phyloP scores from a whole-genome alignment of 2,888 invertebrate species.

The Cryptops parisi region DNA sequence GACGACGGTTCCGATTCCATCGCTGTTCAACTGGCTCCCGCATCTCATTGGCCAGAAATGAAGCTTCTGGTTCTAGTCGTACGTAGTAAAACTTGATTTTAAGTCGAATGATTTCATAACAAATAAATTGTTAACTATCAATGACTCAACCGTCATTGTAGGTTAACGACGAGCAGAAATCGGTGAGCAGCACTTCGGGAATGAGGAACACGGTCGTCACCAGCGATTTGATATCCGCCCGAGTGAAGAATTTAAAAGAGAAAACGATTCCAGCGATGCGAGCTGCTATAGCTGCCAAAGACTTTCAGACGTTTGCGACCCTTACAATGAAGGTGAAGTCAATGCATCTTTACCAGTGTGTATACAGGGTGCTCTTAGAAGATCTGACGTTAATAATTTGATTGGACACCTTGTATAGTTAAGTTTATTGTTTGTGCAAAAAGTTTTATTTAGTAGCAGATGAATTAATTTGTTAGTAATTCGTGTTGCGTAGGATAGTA shows the following conservation, averaged over 20 bases:
- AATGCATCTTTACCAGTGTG: neutral
- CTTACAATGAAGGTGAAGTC: conserved; percentile 62
- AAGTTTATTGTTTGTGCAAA: too few species aligned
- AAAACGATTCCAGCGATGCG: conserved; percentile 46
- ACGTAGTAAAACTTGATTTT: conserved; percentile 22
- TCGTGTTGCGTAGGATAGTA: conserved; percentile 51
- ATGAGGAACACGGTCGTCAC: conserved; percentile 72
- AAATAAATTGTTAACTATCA: conserved; percentile 9
- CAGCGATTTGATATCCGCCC: conserved; percentile 61
- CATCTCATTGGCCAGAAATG: conserved; percentile 79
- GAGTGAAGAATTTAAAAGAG: conserved; percentile 59
- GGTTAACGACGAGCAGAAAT: conserved; percentile 61
- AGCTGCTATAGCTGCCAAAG: conserved; percentile 46
- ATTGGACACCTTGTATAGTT: too few species aligned
- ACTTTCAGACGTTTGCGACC: conserved; percentile 77
- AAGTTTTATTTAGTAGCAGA: neutral
- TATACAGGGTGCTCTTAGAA: neutral
- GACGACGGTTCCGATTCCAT: conserved; percentile 27
- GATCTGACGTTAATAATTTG: too few species aligned
- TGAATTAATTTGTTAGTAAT: neutral
- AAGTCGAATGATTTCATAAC: neutral
- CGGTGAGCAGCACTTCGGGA: conserved; percentile 69
- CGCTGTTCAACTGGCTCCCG: conserved; percentile 42
- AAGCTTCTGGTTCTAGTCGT: conserved; percentile 78
- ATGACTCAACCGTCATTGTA: conserved; percentile 19